Evolutionary conservation across 2,113 vertebrate genomes (phyloP).

Genomic region (Indicator indicator): DNA sequence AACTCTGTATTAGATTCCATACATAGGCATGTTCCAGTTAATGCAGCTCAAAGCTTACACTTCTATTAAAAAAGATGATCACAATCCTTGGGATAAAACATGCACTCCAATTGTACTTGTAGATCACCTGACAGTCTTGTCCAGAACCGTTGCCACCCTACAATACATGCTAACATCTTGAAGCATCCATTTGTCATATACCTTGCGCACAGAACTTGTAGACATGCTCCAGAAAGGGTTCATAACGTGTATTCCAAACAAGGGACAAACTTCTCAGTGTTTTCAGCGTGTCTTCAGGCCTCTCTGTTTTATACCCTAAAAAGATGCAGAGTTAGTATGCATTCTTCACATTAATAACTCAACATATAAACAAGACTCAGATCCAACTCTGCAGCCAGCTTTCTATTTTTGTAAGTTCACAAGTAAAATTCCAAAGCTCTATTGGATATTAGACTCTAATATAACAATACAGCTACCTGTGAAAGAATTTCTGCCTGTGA

Average conservation of each 20-base stretch:
- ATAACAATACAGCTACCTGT: background rate
- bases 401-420: background rate
- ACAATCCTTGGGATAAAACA: background rate
- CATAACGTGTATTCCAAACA: slow-evolving; percentile 84
- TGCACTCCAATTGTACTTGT: background rate
- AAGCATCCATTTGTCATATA: slow-evolving; percentile 18
- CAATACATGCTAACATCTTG: background rate
- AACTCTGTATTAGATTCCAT: background rate
- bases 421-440: background rate
- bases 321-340: background rate
- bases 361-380: background rate
- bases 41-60: background rate
- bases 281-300: slow-evolving; percentile 51
- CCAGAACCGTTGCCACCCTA: background rate
- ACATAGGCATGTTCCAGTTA: background rate
- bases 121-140: background rate
- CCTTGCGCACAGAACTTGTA: slow-evolving; percentile 90
- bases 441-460: background rate
- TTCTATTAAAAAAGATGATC: background rate
- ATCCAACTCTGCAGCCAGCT: background rate
- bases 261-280: slow-evolving; percentile 49
- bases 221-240: slow-evolving; percentile 99
- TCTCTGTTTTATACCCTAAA: slow-evolving; percentile 51
- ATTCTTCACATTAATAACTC: background rate
- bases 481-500: accelerated